Conservation (phyloP, 2,888 invertebrate genomes). For the Scaeva pyrastri region DNA sequence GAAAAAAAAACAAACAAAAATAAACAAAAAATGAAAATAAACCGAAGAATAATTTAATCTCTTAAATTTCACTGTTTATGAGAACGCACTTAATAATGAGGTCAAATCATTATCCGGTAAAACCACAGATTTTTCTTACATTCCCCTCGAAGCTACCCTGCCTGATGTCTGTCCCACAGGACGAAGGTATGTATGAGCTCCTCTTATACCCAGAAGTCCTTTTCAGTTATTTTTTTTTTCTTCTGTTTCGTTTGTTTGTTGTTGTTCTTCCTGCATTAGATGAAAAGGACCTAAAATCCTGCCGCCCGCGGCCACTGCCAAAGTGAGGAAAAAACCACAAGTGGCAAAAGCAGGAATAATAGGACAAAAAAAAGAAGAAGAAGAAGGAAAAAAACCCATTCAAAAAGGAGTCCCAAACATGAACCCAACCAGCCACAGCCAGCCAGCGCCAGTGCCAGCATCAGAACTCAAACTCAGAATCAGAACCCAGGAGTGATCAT, state of each 20-base stretch:
- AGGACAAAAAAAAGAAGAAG: neutral
- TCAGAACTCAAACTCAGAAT: too few relatives aligned
- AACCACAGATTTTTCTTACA: constrained; percentile 63
- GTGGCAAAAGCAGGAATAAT: constrained; percentile 16
- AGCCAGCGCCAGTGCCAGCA: too few relatives aligned
- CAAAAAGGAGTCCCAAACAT: constrained; percentile 6
- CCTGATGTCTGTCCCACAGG: neutral
- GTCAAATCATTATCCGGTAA: constrained; percentile 73
- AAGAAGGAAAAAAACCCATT: constrained; percentile 17
- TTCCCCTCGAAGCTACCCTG: neutral
- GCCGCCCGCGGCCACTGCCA: constrained; percentile 45
- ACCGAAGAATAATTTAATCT: constrained; percentile 67
- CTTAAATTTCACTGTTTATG: constrained; percentile 72
- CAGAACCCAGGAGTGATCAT: too few relatives aligned
- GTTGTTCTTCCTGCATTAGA: constrained; percentile 7
- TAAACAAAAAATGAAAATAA: constrained; percentile 8
- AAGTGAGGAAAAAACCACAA: constrained; percentile 33
- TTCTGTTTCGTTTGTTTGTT: neutral
- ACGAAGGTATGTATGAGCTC: constrained; percentile 24
- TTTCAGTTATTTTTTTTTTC: neutral
- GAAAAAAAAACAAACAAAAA: neutral
- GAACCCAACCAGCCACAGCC: too few relatives aligned
- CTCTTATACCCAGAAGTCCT: constrained; percentile 30
- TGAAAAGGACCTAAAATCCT: constrained; percentile 48
- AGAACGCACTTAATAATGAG: constrained; percentile 75